Evolutionary conservation across 2,113 vertebrate species (phyloP).

Genomic region (Oncorhynchus masou): DNA sequence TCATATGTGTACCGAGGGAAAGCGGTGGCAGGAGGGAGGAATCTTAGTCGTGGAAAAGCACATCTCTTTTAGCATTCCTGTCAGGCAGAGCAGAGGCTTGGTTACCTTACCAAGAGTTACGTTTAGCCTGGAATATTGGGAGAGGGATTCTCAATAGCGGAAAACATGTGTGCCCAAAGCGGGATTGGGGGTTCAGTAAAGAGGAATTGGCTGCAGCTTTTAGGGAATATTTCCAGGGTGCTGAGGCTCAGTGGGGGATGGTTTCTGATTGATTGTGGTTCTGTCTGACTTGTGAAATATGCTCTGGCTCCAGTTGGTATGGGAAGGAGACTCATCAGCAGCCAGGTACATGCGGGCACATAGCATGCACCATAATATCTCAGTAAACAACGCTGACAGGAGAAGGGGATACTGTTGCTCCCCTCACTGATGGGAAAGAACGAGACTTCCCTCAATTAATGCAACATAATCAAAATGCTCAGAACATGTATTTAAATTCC

Average conservation of each 20-base stretch:
- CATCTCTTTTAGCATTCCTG: slow-evolving; percentile 29
- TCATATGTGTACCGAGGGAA: not conserved
- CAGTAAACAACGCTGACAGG: slow-evolving; percentile 18
- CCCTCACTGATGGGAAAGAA: not conserved
- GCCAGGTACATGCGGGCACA: slow-evolving; percentile 5
- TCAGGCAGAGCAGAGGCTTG: slow-evolving; percentile 11
- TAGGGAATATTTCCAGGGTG: slow-evolving; percentile 19
- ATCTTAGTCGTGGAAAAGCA: slow-evolving; percentile 11
- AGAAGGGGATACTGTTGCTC: not conserved
- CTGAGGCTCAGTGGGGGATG: slow-evolving; percentile 17
- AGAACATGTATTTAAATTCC: not conserved
- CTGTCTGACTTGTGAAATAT: slow-evolving; percentile 33
- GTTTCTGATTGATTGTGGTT: slow-evolving; percentile 18
- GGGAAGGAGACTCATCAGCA: slow-evolving; percentile 20
- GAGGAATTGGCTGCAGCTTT: slow-evolving; percentile 12
- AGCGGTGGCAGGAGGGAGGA: slow-evolving; percentile 5
- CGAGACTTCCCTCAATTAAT: slow-evolving; percentile 2
- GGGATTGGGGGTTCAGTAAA: not conserved
- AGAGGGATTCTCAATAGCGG: slow-evolving; percentile 6
- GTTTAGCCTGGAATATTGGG: slow-evolving; percentile 13
- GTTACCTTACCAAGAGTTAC: slow-evolving; percentile 13
- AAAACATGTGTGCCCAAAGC: slow-evolving; percentile 14
- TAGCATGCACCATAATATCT: slow-evolving; percentile 19
- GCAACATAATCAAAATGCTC: not conserved
- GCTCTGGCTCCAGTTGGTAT: slow-evolving; percentile 29